Evolutionary conservation across 2,888 invertebrate species (phyloP).

Genomic region (Sisyra terminalis): DNA sequence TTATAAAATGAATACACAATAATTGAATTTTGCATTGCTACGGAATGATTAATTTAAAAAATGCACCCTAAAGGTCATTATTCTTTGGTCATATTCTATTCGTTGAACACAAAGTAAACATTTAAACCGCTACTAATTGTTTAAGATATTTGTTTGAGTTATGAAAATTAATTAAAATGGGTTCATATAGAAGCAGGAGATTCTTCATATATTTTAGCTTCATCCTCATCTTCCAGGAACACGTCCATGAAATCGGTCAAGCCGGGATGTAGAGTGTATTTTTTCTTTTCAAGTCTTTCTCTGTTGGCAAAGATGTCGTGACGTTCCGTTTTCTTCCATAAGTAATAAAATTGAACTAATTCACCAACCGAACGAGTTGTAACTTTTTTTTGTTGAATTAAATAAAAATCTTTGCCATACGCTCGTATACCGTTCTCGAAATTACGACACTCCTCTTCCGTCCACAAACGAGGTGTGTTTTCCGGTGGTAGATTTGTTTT

Average conservation of each 20-base stretch:
- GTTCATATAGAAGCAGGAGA: too few relatives aligned
- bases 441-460: constrained; percentile 91
- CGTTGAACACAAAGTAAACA: too few relatives aligned
- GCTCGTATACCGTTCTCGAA: constrained; percentile 90
- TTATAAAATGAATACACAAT: too few relatives aligned
- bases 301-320: constrained; percentile 86
- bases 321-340: constrained; percentile 98
- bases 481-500: constrained; percentile 41
- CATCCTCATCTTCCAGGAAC: constrained; percentile 74
- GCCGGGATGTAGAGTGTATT: constrained; percentile 80
- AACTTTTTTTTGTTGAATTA: constrained; percentile 84
- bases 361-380: constrained; percentile 90
- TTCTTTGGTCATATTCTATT: too few relatives aligned
- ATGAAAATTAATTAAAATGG: too few relatives aligned
- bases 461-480: constrained; percentile 78
- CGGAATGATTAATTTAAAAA: too few relatives aligned
- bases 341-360: constrained; percentile 87
- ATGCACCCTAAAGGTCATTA: too few relatives aligned
- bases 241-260: constrained; percentile 90
- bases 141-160: too few relatives aligned
- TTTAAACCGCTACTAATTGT: too few relatives aligned
- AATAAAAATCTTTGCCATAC: constrained; percentile 91
- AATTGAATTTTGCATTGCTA: too few relatives aligned
- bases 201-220: constrained; percentile 11
- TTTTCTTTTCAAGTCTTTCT: constrained; percentile 78